phyloP scores from a whole-genome alignment of 2,888 invertebrate genomes.

The Pasiphila rectangulata region DNA sequence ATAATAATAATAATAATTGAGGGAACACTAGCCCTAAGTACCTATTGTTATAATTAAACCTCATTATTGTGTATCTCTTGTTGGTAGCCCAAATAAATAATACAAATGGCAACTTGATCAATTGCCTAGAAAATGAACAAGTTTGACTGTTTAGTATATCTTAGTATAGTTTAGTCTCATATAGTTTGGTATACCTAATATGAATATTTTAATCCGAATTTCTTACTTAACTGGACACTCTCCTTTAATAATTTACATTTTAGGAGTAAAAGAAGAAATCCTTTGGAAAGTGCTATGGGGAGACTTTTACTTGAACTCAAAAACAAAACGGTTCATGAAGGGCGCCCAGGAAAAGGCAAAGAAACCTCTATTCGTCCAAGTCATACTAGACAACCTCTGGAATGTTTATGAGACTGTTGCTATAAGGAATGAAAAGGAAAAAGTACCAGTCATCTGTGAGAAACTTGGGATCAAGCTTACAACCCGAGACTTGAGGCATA shows the following conservation, averaged over 20 bases:
- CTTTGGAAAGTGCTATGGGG: conserved; percentile 95
- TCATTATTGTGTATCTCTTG: too few species aligned
- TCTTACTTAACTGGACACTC: not conserved
- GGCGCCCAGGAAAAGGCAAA: conserved; percentile 96
- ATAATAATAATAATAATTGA: too few species aligned
- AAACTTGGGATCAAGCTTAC: conserved; percentile 89
- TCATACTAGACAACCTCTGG: conserved; percentile 95
- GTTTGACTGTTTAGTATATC: too few species aligned
- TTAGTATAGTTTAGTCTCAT: too few species aligned
- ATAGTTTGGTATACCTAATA: not conserved
- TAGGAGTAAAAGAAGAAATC: conserved; percentile 83
- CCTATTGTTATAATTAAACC: too few species aligned
- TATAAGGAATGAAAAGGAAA: conserved; percentile 87
- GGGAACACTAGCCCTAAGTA: too few species aligned
- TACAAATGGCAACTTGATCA: too few species aligned
- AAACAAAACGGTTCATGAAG: conserved; percentile 89
- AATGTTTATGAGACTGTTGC: conserved; percentile 91
- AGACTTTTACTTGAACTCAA: conserved; percentile 93
- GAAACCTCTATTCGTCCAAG: conserved; percentile 94
- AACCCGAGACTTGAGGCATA: conserved; percentile 88
- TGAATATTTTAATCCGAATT: not conserved
- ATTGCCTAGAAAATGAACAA: too few species aligned
- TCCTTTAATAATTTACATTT: conserved; percentile 3
- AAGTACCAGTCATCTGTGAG: conserved; percentile 85
- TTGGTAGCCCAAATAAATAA: too few species aligned